A percentile compares a stretch with the other conserved stretches of the same genome.
These are phyloP conservation scores for Lonchura striata DNA, from an alignment of 2,113 vertebrate genomes.

Conservation along the genomic window DNA sequence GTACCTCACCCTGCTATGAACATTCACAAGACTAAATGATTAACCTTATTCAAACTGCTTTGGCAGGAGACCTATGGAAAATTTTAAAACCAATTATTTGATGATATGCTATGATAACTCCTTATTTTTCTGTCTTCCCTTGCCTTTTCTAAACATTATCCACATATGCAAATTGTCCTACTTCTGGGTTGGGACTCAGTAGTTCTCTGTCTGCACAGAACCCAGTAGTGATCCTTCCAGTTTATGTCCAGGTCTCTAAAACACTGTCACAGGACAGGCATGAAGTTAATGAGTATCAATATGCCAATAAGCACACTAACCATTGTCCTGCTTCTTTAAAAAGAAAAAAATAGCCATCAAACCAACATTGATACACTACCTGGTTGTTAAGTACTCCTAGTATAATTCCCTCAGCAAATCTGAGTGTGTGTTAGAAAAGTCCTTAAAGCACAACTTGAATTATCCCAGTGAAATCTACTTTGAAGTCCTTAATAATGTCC, in stretches of 20 bases:
- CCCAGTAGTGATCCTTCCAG: background rate
- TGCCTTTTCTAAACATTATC: background rate
- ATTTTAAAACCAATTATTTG: background rate
- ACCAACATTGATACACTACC: background rate
- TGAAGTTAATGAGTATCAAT: background rate
- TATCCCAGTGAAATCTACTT: background rate
- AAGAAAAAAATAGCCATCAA: background rate
- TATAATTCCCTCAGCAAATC: background rate
- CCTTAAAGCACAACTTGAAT: background rate
- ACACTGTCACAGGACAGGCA: background rate
- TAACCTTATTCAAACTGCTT: background rate
- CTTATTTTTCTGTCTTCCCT: background rate
- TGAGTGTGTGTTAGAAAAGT: background rate
- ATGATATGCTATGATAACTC: background rate
- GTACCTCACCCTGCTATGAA: background rate
- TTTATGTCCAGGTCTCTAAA: background rate
- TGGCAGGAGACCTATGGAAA: slow-evolving; percentile 36
- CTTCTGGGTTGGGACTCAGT: background rate
- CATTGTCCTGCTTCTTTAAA: background rate
- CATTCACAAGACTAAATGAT: background rate
- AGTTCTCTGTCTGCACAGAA: background rate
- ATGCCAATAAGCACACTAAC: background rate
- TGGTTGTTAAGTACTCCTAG: background rate
- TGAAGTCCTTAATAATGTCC: background rate
- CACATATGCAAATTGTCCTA: background rate